phyloP scores from a whole-genome alignment of 2,797 vertebrate genomes.

The Acanthis flammea region DNA sequence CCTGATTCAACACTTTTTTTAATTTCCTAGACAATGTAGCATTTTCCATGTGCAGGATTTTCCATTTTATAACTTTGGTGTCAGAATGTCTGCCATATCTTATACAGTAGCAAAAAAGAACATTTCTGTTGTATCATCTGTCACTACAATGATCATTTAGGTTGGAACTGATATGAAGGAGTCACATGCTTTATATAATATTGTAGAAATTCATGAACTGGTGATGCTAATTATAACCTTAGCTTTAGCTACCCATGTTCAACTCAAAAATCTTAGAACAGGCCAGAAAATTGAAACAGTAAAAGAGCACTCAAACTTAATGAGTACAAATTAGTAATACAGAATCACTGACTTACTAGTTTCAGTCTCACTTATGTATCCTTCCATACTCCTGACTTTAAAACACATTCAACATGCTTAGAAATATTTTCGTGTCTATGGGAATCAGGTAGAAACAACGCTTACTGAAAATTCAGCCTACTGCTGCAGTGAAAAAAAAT shows the following conservation, averaged over 20 bases:
- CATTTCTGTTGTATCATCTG: not conserved
- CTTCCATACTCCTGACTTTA: not conserved
- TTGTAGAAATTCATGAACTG: not conserved
- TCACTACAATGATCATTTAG: not conserved
- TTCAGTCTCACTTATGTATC: not conserved
- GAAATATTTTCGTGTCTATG: not conserved
- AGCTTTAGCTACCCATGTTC: not conserved
- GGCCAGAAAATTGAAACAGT: not conserved
- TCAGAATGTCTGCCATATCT: not conserved
- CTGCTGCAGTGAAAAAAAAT: not conserved
- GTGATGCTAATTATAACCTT: not conserved
- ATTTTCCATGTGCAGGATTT: not conserved
- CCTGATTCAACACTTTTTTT: not conserved
- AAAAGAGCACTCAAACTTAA: not conserved
- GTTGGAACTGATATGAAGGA: not conserved
- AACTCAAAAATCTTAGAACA: not conserved
- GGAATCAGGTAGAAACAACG: not conserved
- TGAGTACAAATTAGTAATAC: not conserved
- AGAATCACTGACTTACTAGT: not conserved
- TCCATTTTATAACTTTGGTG: not conserved
- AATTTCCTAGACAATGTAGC: not conserved
- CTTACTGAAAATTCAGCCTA: not conserved
- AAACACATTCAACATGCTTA: not conserved
- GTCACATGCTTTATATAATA: not conserved
- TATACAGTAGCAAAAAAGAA: not conserved